Base-by-base conservation (phyloP, 2,888 invertebrate species). In the Meghimatium bilineatum region DNA sequence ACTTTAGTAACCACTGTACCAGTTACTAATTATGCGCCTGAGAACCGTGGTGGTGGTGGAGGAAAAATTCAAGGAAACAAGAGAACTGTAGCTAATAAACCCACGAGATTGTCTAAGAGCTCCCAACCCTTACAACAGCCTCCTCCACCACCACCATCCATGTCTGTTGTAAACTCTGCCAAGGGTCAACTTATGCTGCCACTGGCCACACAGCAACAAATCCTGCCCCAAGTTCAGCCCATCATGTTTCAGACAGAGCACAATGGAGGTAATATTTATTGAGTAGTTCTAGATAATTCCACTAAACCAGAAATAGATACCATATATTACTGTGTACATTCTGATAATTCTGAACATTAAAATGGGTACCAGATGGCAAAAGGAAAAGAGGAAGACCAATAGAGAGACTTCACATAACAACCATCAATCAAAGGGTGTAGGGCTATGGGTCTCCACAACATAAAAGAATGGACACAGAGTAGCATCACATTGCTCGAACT, bases 31-130 rank as follows among this genome's bases (percentile, higher is more conserved):
- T 49, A 38, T 66, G 76, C 80, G 0, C 10, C 74, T 29, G 83
- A 84, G 38, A 60, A 38, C 29, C 63, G 84, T n/a, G 76, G 81
- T 20, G 72, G 76, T 56, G 67, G 78, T 10, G 82, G 82, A 32
- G 80, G 78, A 38, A 86, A 86, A 60, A 78, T 84, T 44, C 87
- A 87, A 81, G 86, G 87, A 34, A 87, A 84, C 76, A 86, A 86
- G 75, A 69, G 83, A 23, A 86, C 38, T 76, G 85, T 44, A 63
- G 69, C 84, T 67, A 79, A 75, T 78, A 87, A 83, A 49, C 83
- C 49, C 44, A 74, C 71, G 44, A 82, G 79, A 60, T 71, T 63
- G 72, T 71, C 38, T 44, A 86, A 82, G 66, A 78, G 63, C 63
- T 52, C 80, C 32, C 84, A 77, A 63, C 52, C 63, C 69, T 66